Percentiles rank a stretch among this genome's conserved stretches.
Evolutionary conservation across 2,888 invertebrate genomes (phyloP).

Genomic region (Maniola hyperantus): DNA sequence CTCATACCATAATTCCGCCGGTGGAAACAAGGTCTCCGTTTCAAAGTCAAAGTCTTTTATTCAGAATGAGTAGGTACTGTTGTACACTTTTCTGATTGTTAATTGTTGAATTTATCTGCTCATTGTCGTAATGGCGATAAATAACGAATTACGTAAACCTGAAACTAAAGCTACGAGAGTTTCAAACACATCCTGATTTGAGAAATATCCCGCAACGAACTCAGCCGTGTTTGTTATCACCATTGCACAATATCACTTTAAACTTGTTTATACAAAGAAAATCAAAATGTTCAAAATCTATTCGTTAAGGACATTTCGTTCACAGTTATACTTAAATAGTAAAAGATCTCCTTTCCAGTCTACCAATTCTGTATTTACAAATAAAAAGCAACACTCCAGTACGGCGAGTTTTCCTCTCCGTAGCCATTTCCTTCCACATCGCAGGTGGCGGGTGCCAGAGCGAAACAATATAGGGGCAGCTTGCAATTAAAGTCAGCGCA

Average conservation of each 20-base stretch:
- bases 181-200: no score
- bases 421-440: conserved; percentile 36
- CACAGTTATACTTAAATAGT: background rate
- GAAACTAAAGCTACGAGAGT: no score
- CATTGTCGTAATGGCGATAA: no score
- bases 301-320: background rate
- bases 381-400: conserved; percentile 30
- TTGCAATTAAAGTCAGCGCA: conserved; percentile 34
- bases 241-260: no score
- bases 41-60: background rate
- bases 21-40: background rate
- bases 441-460: conserved; percentile 31
- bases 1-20: background rate
- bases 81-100: no score
- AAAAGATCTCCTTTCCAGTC: conserved; percentile 7
- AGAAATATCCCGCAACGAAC: no score
- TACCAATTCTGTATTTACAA: conserved; percentile 21
- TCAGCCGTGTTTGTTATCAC: no score
- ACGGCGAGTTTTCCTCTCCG: conserved; percentile 30
- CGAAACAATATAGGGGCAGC: conserved; percentile 32
- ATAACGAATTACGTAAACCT: no score
- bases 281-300: background rate
- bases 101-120: no score
- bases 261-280: background rate
- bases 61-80: no score